A percentile compares a stretch with the other conserved stretches of the same genome.
These are phyloP conservation scores for Pseudococcus jackbeardsleyi DNA, from an alignment of 2,888 invertebrate species.

Conservation along the genomic window DNA sequence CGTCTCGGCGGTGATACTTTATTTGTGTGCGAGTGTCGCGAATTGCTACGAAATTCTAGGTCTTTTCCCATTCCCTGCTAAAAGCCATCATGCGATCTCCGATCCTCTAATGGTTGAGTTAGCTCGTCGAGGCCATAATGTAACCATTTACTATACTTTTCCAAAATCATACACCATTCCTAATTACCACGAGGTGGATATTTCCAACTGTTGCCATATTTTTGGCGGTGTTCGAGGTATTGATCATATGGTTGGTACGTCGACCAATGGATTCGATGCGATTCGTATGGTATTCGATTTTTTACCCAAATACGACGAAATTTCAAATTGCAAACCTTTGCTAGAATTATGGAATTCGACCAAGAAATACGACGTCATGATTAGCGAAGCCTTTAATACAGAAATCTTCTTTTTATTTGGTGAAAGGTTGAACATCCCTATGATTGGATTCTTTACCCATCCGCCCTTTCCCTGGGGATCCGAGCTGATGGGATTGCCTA, in stretches of 20 bases:
- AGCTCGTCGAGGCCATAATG: conserved; percentile 67
- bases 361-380: conserved; percentile 55
- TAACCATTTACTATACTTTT: conserved; percentile 62
- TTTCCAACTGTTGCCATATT: neutral
- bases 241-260: neutral
- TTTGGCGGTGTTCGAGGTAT: neutral
- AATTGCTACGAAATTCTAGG: conserved; percentile 66
- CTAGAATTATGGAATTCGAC: neutral
- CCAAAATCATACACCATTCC: neutral
- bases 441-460: conserved; percentile 74
- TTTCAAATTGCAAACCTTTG: neutral
- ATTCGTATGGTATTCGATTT: neutral
- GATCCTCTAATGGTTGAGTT: conserved; percentile 66
- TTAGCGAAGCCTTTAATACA: conserved; percentile 58
- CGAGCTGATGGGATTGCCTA: conserved; percentile 48
- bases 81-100: conserved; percentile 67
- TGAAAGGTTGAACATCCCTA: neutral
- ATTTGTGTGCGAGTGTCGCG: neutral
- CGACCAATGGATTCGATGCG: neutral
- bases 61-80: conserved; percentile 66
- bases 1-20: neutral
- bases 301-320: neutral
- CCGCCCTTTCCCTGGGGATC: conserved; percentile 76
- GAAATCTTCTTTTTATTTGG: conserved; percentile 58
- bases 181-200: conserved; percentile 22